A percentile compares a stretch with the other conserved stretches of the same genome.
phyloP scores from a whole-genome alignment of 2,797 vertebrate genomes.

The Manis crassicaudata region DNA sequence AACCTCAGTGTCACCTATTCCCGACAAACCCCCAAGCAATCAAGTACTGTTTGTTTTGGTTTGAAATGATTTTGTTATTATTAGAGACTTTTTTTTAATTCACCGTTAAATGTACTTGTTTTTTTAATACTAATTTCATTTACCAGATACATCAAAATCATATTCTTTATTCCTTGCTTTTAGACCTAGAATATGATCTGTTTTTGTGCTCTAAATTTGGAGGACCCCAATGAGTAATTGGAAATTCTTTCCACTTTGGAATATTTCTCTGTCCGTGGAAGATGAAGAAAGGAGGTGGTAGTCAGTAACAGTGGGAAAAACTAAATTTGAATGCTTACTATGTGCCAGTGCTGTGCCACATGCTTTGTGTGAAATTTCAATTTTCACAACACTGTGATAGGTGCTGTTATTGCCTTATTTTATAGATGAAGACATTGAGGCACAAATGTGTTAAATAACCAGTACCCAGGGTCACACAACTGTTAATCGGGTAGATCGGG shows the following conservation, averaged over 20 bases:
- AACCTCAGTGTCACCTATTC: accelerated
- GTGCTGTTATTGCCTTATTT: background rate
- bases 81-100: background rate
- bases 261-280: constrained; percentile 17
- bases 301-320: constrained; percentile 16
- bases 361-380: background rate
- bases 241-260: constrained; percentile 64
- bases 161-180: constrained; percentile 50
- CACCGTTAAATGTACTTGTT: constrained; percentile 8
- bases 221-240: constrained; percentile 21
- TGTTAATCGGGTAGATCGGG: background rate
- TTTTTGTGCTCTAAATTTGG: constrained; percentile 45
- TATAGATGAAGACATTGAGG: background rate
- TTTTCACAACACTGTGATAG: background rate
- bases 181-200: constrained; percentile 32
- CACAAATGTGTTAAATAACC: background rate
- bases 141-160: constrained; percentile 35
- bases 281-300: constrained; percentile 39
- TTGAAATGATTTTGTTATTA: constrained; percentile 37
- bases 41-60: background rate
- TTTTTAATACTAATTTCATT: constrained; percentile 29
- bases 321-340: background rate
- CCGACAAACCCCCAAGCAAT: background rate
- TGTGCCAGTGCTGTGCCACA: background rate
- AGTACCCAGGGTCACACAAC: background rate